phyloP scores from a whole-genome alignment of 2,113 vertebrate genomes.

The Crocuta crocuta region DNA sequence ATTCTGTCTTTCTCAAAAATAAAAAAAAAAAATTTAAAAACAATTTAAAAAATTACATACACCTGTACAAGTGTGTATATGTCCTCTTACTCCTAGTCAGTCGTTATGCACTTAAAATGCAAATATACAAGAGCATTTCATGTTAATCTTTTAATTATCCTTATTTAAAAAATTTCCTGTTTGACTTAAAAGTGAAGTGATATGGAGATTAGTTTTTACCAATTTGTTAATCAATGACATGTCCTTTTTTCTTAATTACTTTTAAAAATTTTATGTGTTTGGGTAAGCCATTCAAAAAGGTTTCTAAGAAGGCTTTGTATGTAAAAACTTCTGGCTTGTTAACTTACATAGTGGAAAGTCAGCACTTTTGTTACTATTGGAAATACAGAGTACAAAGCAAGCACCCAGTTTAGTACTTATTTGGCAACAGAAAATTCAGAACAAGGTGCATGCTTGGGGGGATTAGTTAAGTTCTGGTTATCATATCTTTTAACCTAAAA shows the following conservation, averaged over 20 bases:
- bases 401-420: background rate
- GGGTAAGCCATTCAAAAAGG: background rate
- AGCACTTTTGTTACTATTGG: background rate
- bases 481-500: background rate
- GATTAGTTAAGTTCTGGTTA: conserved; percentile 39
- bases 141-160: background rate
- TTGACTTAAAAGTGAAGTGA: background rate
- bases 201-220: background rate
- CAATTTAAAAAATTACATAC: no score
- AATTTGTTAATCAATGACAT: background rate
- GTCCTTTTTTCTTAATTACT: background rate
- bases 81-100: background rate
- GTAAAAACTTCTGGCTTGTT: background rate
- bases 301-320: background rate
- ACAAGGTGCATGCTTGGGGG: background rate
- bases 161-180: background rate
- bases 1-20: no score
- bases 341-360: background rate
- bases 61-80: background rate
- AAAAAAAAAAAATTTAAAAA: no score
- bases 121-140: background rate
- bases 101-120: background rate
- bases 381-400: background rate
- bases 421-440: background rate
- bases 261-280: background rate